Evolutionary conservation across 2,888 invertebrate genomes (phyloP), one percentile per base, ranked within the genome.

Genomic region (Ametastegia equiseti): DNA sequence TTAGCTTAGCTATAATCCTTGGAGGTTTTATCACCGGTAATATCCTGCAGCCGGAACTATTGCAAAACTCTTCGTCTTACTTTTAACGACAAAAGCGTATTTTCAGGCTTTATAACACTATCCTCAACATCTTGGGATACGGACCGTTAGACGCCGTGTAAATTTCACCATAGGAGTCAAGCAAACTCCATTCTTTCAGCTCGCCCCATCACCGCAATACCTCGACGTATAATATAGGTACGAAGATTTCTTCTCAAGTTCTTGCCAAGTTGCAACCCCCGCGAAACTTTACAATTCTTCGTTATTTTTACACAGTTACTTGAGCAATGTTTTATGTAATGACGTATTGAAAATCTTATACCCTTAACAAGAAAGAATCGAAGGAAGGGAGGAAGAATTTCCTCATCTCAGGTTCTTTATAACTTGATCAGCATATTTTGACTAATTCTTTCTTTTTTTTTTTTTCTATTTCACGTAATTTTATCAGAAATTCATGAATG

Each of bases 31-130:
- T 78, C 78, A 78, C 78, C 27, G 11, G 23, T 27, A n/a, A 71
- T 71, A 19, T 27, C 78, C 63, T 33, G 36, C 65, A 39, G 42
- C 23, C n/a, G 60, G 63, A 78, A 78, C 78, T 78, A 78, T 63
- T 42, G 60, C 60, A 45, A 60, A 78, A 78, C 13, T 78, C 63
- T 63, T 15, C 78, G 78, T 78, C 78, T 57, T 42, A 60, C 30
- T 63, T 60, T 63, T 47, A 39, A 78, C 78, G 60, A 78, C 54
- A 60, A 42, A 78, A 30, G n/a, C 78, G 78, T 45, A n/a, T 42
- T 27, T 39, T 60, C 54, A 39, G 54, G 71, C 36, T 19, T 39
- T 67, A 19, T 67, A n/a, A 67, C 36, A 39, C 36, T 67, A n/a
- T 39, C 13, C 42, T 39, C 15, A 23, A 45, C 69, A 45, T 71